phyloP scores from a whole-genome alignment of 2,113 vertebrate species.

The Sander vitreus region DNA sequence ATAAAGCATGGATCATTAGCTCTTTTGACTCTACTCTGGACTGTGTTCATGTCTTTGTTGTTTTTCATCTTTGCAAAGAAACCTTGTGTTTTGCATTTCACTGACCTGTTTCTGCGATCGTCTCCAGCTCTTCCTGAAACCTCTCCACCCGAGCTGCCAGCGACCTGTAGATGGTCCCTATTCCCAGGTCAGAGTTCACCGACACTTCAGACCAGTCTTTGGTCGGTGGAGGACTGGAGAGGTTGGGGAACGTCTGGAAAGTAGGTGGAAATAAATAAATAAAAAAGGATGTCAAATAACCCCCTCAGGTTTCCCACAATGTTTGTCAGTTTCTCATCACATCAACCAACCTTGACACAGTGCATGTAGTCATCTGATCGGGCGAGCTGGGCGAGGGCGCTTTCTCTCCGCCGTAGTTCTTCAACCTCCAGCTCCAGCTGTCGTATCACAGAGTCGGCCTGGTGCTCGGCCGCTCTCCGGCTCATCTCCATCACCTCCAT shows the following conservation, averaged over 20 bases:
- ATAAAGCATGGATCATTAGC: no score
- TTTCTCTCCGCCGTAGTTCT: constrained; percentile 67
- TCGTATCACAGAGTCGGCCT: constrained; percentile 67
- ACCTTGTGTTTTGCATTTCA: not conserved
- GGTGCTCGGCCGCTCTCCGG: constrained; percentile 54
- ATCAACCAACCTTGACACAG: constrained; percentile 70
- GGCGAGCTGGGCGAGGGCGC: constrained; percentile 60
- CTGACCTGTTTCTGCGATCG: constrained; percentile 62
- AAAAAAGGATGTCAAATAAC: not conserved
- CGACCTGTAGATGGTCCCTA: constrained; percentile 66
- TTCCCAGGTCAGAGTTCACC: constrained; percentile 67
- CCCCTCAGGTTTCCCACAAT: not conserved
- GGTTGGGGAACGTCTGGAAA: constrained; percentile 60
- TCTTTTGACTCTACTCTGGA: no score
- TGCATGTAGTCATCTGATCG: constrained; percentile 67
- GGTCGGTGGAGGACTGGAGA: constrained; percentile 52
- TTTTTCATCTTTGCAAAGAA: not conserved
- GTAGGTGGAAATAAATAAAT: not conserved
- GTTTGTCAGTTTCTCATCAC: not conserved
- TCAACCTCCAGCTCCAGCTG: constrained; percentile 80
- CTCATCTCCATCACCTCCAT: constrained; percentile 76
- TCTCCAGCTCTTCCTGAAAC: constrained; percentile 74
- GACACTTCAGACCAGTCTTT: constrained; percentile 77
- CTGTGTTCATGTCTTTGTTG: not conserved
- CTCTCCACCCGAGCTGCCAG: constrained; percentile 68